phyloP scores from a whole-genome alignment of 2,113 vertebrate species.

The Psephotus haematonotus region DNA sequence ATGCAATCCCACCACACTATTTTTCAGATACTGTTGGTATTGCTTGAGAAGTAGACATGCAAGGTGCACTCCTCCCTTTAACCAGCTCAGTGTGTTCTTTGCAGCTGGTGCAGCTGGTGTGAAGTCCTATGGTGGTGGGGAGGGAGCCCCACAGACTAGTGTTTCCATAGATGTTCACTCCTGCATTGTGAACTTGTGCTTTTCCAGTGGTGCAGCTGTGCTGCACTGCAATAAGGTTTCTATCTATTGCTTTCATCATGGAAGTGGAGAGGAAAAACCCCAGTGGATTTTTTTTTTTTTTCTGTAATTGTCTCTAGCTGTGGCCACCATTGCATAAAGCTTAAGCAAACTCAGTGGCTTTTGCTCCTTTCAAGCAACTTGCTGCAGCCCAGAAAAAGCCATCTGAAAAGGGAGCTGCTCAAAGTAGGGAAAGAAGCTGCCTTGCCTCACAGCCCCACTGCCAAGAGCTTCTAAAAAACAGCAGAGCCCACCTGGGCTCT shows the following conservation, averaged over 20 bases:
- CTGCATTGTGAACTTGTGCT: background rate
- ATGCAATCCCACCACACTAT: background rate
- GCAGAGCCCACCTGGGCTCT: background rate
- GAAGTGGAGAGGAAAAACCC: background rate
- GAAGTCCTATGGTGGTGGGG: rapidly evolving
- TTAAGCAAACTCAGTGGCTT: background rate
- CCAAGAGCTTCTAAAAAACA: background rate
- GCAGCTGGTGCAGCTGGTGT: rapidly evolving
- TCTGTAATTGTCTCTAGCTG: background rate
- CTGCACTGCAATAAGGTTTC: background rate
- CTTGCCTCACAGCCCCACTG: background rate
- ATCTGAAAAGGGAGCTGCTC: background rate
- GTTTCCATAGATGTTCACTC: rapidly evolving
- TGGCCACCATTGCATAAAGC: background rate
- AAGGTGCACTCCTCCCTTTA: background rate
- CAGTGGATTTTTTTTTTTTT: background rate
- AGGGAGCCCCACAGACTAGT: background rate
- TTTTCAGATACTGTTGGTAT: background rate
- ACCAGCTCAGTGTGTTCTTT: background rate
- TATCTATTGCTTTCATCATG: background rate
- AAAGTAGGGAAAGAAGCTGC: background rate
- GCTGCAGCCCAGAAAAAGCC: background rate
- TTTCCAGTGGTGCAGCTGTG: background rate
- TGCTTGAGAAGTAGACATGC: background rate
- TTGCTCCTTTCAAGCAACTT: background rate